Base-by-base conservation (phyloP, 2,888 invertebrate species). In the Epistrophella euchroma region DNA sequence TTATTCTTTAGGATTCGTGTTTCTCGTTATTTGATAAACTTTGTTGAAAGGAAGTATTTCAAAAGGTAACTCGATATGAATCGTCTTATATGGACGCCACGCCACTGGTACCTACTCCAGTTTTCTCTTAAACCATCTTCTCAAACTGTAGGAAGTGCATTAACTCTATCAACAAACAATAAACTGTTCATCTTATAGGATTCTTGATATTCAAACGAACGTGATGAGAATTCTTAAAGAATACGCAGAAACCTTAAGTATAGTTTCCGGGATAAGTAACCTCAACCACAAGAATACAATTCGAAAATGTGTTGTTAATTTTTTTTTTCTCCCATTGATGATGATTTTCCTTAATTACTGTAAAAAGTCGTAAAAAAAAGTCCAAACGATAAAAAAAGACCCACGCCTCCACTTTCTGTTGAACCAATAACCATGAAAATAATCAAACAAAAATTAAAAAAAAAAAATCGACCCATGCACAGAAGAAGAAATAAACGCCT, bases 341-440 rank as follows among this genome's bases (percentile, higher is more conserved):
- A 82, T 78, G 64, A 66, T 66, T 66, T 82, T 77, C 55, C 64
- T 74, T 82, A 86, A 82, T 81, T 77, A 86, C 81, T 81, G 60
- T 81, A 60, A 77, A 72, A 74, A 73, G 73, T 81, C 76, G 77
- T 77, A 81, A 86, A 79, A 52, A 73, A 76, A 15, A 13, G 50
- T 62, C 19, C 19, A 62, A 81, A 74, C 86, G 77, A 81, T 77
- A 82, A 77, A 83, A 80, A 81, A 76, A 66, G 70, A 60, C 56
- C 56, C 55, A 62, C 45, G 68, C 73, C 64, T 68, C 55, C 68
- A 76, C 66, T 9, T 17, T 68, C 77, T 76, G 62, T 73, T 68
- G 68, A 76, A 55, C 72, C 72, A 81, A 76, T 76, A 76, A 68
- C 84, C 60, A 60, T 60, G 66, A 75, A n/a, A 56, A 60, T 55